Conservation (phyloP, 2,888 invertebrate genomes). For the Thysanoteuthis rhombus region DNA sequence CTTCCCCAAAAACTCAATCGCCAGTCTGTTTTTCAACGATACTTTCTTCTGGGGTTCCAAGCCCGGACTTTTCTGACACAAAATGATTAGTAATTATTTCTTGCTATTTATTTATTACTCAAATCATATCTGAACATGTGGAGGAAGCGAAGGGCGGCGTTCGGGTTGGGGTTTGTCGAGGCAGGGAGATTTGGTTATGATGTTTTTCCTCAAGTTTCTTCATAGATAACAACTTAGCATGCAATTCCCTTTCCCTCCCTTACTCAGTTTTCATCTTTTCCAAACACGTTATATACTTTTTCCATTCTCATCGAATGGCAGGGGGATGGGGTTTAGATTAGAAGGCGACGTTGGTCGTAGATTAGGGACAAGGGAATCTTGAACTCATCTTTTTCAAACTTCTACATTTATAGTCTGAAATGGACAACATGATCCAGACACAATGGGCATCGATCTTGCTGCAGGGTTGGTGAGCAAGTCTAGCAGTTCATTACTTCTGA, state of each 20-base stretch:
- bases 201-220: not conserved
- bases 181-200: not conserved
- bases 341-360: not conserved
- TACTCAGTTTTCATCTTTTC: not conserved
- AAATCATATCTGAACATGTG: not conserved
- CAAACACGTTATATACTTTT: not conserved
- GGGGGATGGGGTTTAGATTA: not conserved
- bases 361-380: not conserved
- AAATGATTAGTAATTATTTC: slow-evolving; percentile 12
- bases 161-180: not conserved
- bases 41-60: not conserved
- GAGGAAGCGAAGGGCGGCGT: fast-evolving
- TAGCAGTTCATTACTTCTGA: not conserved
- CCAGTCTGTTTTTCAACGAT: not conserved
- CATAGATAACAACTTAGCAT: not conserved
- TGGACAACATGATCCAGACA: not conserved
- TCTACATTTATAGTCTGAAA: not conserved
- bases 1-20: not conserved
- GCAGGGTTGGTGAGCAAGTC: not conserved
- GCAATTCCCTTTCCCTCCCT: not conserved
- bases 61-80: not conserved
- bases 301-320: not conserved
- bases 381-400: not conserved
- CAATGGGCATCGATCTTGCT: not conserved
- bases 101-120: not conserved